Evolutionary conservation across 2,113 vertebrate species (phyloP), one percentile per base, ranked within the genome.

Genomic region (Prunella himalayana): DNA sequence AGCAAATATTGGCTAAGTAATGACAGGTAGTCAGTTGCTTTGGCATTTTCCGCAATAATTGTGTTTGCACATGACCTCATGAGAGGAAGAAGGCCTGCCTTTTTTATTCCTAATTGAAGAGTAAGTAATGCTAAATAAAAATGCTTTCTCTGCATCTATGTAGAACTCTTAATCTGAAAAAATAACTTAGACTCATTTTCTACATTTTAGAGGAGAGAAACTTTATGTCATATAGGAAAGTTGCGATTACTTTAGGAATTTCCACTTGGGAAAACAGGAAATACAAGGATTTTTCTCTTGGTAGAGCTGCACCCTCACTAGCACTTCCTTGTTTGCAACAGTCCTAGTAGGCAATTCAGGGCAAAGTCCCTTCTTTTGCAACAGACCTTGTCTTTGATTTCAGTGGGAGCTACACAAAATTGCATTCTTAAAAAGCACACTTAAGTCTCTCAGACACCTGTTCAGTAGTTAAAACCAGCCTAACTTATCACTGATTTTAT

Each of bases 1-100:
- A 90, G 83, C 60, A 96, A 94, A 95, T 97, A 96, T 96, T 95
- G 70, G 80, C 80, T 86, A 87, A 87, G 86, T 12, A 81, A 86
- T 42, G 60, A 63, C 53, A 71, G 76, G 33, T 86, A 81, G 75
- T 83, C 76, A 31, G 45, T 70, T 86, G 71, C 72, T 92, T 59
- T 75, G 30, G 47, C 54, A 71, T 54, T 86, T 93, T 78, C 15
- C 5, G 1, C 16, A 47, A 12, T 30, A 88, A 56, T 60, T 83
- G 45, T 75, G 39, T 78, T 96, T 93, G 54, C 69, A 60, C 47
- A 71, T 8, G 39, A 45, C 56, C 60, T 88, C 11, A 1, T 13
- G 54, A 86, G 47, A 78, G 37, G 63, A 71, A 39, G 17, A 31
- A 21, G 28, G 51, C 3, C 6, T 54, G 35, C 9, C 41, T 51